Evolutionary conservation across 2,888 invertebrate species (phyloP).

Genomic region (Leptinotarsa haldemani): DNA sequence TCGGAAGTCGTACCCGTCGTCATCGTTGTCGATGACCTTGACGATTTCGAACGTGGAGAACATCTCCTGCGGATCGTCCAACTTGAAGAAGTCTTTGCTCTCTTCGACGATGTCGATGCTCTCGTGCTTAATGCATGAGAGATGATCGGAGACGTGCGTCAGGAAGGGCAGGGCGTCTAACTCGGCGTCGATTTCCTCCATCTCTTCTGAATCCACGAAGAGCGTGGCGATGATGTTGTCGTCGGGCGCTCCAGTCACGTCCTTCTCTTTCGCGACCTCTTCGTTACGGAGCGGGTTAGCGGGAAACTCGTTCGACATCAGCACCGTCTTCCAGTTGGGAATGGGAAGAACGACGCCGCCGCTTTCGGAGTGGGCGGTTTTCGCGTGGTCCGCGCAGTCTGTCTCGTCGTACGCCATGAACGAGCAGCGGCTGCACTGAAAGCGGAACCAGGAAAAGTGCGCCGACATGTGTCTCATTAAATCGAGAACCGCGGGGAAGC

Average conservation of each 20-base stretch:
- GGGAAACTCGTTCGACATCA: slow-evolving; percentile 56
- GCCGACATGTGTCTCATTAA: slow-evolving; percentile 73
- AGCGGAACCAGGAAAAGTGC: slow-evolving; percentile 80
- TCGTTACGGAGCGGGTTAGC: slow-evolving; percentile 41
- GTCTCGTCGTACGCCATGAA: slow-evolving; percentile 76
- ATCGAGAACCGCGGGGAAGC: slow-evolving; percentile 67
- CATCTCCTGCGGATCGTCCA: slow-evolving; percentile 46
- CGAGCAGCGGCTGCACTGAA: slow-evolving; percentile 80
- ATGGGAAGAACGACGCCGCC: slow-evolving; percentile 60
- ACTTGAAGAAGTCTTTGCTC: slow-evolving; percentile 37
- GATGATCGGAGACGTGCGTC: slow-evolving; percentile 1
- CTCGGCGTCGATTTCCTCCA: slow-evolving; percentile 18
- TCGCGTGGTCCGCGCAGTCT: slow-evolving; percentile 75
- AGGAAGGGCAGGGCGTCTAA: slow-evolving; percentile 23
- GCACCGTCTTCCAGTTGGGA: slow-evolving; percentile 58
- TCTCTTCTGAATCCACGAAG: slow-evolving; percentile 35
- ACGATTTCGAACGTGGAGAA: slow-evolving; percentile 39
- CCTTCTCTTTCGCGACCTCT: slow-evolving; percentile 10
- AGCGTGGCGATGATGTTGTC: slow-evolving; percentile 30
- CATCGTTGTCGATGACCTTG: slow-evolving; percentile 27
- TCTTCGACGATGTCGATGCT: slow-evolving; percentile 41
- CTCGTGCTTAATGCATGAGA: slow-evolving; percentile 26
- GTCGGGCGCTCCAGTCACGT: not conserved
- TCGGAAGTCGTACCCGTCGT: slow-evolving; percentile 2
- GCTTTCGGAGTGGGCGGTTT: slow-evolving; percentile 71